Conservation (phyloP, 2,888 invertebrate genomes). For the Drosophila dives region DNA sequence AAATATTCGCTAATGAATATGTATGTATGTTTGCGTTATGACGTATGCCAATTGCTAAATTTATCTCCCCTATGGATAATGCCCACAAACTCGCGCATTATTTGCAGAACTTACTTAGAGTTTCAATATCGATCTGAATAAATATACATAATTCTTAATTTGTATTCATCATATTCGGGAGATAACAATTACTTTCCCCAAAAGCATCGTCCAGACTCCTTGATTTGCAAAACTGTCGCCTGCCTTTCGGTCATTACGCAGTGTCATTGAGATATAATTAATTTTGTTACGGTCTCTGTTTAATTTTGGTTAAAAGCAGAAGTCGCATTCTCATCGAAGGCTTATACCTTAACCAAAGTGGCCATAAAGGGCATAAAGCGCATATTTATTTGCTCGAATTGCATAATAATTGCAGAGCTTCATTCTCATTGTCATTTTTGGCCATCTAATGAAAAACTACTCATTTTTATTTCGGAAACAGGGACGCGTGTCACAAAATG, state of each 20-base stretch:
- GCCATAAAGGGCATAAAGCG: conserved; percentile 66
- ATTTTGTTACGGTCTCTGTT: conserved; percentile 63
- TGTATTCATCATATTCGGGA: conserved; percentile 63
- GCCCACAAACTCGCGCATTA: conserved; percentile 14
- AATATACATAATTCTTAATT: conserved; percentile 51
- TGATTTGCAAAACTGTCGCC: conserved; percentile 12
- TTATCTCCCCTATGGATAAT: neutral
- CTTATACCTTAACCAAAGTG: conserved; percentile 34
- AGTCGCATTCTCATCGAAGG: conserved; percentile 31
- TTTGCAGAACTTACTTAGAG: conserved; percentile 19
- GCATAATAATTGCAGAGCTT: conserved; percentile 59
- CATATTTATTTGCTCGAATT: conserved; percentile 60
- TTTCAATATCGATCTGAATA: conserved; percentile 19
- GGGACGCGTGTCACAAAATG: conserved; percentile 5
- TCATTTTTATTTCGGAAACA: conserved; percentile 19
- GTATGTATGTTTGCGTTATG: neutral
- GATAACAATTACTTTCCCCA: conserved; percentile 17
- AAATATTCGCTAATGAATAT: neutral
- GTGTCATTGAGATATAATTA: conserved; percentile 70
- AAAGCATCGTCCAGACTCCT: neutral
- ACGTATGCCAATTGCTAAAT: neutral
- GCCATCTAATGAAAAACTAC: conserved; percentile 50
- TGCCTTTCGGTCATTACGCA: conserved; percentile 52
- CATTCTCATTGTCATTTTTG: conserved; percentile 37
- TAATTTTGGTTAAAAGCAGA: conserved; percentile 58